Conservation (phyloP, 2,888 invertebrate genomes). For the Parnassius apollo region DNA sequence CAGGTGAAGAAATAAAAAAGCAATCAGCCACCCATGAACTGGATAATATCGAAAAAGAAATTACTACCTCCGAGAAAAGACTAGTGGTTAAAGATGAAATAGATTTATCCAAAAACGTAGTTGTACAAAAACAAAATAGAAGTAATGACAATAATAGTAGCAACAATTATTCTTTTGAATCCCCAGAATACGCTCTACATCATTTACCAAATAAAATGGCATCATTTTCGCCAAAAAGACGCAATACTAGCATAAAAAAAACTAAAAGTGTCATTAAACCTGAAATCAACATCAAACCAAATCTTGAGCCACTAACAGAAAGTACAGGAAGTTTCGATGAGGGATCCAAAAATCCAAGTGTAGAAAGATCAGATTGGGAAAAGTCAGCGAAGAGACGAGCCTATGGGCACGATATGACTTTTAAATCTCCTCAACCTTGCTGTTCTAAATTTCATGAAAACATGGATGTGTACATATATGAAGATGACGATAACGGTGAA, state of each 20-base stretch:
- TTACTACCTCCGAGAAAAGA: not conserved
- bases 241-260: slow-evolving; percentile 50
- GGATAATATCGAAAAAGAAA: not conserved
- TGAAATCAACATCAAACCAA: slow-evolving; percentile 40
- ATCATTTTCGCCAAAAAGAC: slow-evolving; percentile 45
- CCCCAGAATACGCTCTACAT: slow-evolving; percentile 55
- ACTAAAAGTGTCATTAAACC: slow-evolving; percentile 49
- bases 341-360: slow-evolving; percentile 54
- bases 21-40: not conserved
- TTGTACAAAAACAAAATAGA: too few species aligned
- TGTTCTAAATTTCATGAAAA: slow-evolving; percentile 32
- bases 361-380: slow-evolving; percentile 69
- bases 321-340: slow-evolving; percentile 49
- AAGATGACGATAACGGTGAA: slow-evolving; percentile 6
- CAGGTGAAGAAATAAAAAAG: not conserved
- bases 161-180: slow-evolving; percentile 28
- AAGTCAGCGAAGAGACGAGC: slow-evolving; percentile 62
- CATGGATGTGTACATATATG: slow-evolving; percentile 9
- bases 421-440: slow-evolving; percentile 37
- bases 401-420: slow-evolving; percentile 38
- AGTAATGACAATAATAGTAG: too few species aligned
- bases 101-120: not conserved
- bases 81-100: slow-evolving; percentile 1
- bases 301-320: slow-evolving; percentile 47
- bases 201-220: slow-evolving; percentile 41